A percentile compares a stretch with the other conserved stretches of the same genome.
Conservation (phyloP, 2,113 vertebrate genomes). For the Neofelis nebulosa region DNA sequence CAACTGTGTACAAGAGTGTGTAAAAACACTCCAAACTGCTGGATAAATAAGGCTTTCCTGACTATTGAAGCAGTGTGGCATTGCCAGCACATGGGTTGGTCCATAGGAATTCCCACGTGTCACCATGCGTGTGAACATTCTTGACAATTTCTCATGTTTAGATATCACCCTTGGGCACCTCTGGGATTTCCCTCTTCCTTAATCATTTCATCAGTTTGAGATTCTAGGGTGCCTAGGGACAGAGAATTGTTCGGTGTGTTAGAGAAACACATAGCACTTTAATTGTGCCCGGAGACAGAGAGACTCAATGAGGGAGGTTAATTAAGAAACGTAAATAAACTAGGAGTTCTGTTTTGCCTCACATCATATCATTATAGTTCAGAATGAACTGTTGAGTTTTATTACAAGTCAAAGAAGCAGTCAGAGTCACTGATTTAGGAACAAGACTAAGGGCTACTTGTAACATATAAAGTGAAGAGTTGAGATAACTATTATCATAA, state of each 20-base stretch:
- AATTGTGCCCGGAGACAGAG: conserved; percentile 47
- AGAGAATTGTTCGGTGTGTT: not conserved
- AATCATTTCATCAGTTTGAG: not conserved
- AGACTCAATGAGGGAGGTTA: conserved; percentile 34
- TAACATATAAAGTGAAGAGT: not conserved
- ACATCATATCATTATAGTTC: not conserved
- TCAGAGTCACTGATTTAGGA: not conserved
- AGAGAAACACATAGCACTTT: conserved; percentile 55
- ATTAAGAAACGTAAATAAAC: conserved; percentile 70
- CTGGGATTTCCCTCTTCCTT: not conserved
- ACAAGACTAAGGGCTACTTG: not conserved
- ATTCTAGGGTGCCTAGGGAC: not conserved
- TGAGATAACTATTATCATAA: not conserved
- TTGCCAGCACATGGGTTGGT: rapidly evolving
- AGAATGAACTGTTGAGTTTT: conserved; percentile 17
- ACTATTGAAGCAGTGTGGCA: not conserved
- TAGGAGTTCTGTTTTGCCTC: conserved; percentile 49
- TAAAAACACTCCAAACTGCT: not conserved
- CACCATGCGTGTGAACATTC: not conserved
- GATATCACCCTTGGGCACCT: not conserved
- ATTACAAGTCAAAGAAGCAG: not conserved
- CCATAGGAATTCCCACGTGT: rapidly evolving
- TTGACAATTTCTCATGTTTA: not conserved
- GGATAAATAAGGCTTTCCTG: not conserved
- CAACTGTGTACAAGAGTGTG: not conserved